phyloP scores from a whole-genome alignment of 1,140 invertebrate species.

The Drosophila mojavensis region DNA sequence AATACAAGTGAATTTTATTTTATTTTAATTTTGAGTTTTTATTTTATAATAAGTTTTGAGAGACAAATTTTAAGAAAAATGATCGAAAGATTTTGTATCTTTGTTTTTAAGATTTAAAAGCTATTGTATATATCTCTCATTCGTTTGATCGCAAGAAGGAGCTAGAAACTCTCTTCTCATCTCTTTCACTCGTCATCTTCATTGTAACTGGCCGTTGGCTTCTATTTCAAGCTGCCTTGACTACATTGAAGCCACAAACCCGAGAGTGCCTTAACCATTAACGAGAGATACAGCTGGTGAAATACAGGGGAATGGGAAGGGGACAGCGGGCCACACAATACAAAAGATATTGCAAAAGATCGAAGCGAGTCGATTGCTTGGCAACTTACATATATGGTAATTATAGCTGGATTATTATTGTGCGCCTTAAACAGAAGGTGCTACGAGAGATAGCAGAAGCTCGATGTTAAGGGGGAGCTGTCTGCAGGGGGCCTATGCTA shows the following conservation, averaged over 20 bases:
- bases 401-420: constrained; percentile 62
- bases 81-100: too few relatives aligned
- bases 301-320: background rate
- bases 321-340: constrained; percentile 13
- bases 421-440: constrained; percentile 57
- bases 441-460: background rate
- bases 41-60: too few relatives aligned
- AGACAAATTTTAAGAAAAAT: too few relatives aligned
- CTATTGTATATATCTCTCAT: too few relatives aligned
- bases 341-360: constrained; percentile 55
- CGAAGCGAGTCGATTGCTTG: constrained; percentile 52
- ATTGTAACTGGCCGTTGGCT: background rate
- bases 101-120: too few relatives aligned
- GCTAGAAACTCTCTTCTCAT: too few relatives aligned
- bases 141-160: too few relatives aligned
- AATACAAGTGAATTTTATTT: too few relatives aligned
- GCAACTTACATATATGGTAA: constrained; percentile 70
- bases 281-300: background rate
- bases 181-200: background rate
- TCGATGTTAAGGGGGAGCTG: constrained; percentile 13
- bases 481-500: constrained; percentile 3
- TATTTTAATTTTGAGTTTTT: too few relatives aligned
- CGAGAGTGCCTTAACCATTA: constrained; percentile 6
- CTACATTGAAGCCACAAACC: constrained; percentile 13
- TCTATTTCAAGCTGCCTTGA: constrained; percentile 13